Evolutionary conservation across 2,797 vertebrate genomes (phyloP).

Genomic region (Glyptemys insculpta): DNA sequence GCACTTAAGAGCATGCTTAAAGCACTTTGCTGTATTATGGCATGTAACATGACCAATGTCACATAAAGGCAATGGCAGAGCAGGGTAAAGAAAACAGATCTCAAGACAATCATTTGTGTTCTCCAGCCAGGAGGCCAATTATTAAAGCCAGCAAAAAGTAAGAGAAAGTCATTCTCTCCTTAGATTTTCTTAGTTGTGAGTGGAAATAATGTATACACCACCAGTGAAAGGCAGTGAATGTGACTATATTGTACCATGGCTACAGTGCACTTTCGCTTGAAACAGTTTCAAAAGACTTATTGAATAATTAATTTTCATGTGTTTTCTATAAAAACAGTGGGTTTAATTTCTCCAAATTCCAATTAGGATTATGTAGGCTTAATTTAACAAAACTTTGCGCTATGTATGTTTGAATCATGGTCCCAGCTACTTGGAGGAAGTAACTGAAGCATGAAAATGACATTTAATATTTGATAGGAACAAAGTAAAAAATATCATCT

Average conservation of each 20-base stretch:
- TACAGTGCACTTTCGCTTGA: not conserved
- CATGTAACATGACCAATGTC: not conserved
- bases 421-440: slow-evolving; percentile 36
- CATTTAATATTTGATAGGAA: slow-evolving; percentile 56
- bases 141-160: not conserved
- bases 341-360: slow-evolving; percentile 29
- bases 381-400: slow-evolving; percentile 14
- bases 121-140: not conserved
- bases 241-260: not conserved
- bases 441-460: slow-evolving; percentile 49
- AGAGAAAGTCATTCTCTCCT: not conserved
- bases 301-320: slow-evolving; percentile 23
- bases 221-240: not conserved
- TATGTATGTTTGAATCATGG: slow-evolving; percentile 40
- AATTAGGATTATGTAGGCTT: slow-evolving; percentile 20
- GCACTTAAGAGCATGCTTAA: not conserved
- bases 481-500: slow-evolving; percentile 31
- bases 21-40: not conserved
- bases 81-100: not conserved
- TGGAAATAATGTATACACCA: not conserved
- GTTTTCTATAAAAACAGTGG: slow-evolving; percentile 4
- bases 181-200: not conserved
- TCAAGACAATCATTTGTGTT: not conserved
- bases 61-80: not conserved
- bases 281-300: slow-evolving; percentile 19